These are phyloP conservation scores for Diorhabda elongata DNA, from an alignment of 1,140 invertebrate genomes.

Conservation along the genomic window DNA sequence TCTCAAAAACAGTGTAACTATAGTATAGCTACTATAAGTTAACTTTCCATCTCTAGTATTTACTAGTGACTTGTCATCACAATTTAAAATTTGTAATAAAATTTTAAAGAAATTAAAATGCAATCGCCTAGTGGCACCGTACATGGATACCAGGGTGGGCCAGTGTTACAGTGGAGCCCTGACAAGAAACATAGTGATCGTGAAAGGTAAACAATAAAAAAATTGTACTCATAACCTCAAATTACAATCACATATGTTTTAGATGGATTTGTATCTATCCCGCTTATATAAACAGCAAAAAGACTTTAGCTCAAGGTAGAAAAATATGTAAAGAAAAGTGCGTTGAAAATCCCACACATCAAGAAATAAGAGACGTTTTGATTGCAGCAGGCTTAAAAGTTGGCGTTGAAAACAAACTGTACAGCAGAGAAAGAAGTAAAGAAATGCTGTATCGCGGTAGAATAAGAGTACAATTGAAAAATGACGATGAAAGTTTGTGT, in stretches of 20 bases:
- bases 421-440: conserved; percentile 87
- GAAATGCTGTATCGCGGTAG: conserved; percentile 79
- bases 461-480: conserved; percentile 86
- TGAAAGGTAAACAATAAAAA: conserved; percentile 45
- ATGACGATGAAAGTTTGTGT: conserved; percentile 80
- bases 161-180: conserved; percentile 44
- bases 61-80: too few relatives aligned
- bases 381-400: conserved; percentile 75
- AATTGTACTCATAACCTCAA: conserved; percentile 17
- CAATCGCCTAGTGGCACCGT: neutral
- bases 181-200: conserved; percentile 67
- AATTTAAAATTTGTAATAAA: too few relatives aligned
- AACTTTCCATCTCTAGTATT: too few relatives aligned
- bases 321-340: conserved; percentile 78
- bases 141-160: neutral
- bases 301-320: conserved; percentile 82
- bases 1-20: too few relatives aligned
- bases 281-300: conserved; percentile 92
- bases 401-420: conserved; percentile 91
- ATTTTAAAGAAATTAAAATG: neutral
- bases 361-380: conserved; percentile 91
- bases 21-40: too few relatives aligned
- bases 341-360: conserved; percentile 89
- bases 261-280: conserved; percentile 98
- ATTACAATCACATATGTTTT: conserved; percentile 38